A percentile compares a stretch with the other conserved stretches of the same genome.
Evolutionary conservation across 35 echinoderm and acorn worm genomes (phyloP).

Genomic region (Patiria miniata): DNA sequence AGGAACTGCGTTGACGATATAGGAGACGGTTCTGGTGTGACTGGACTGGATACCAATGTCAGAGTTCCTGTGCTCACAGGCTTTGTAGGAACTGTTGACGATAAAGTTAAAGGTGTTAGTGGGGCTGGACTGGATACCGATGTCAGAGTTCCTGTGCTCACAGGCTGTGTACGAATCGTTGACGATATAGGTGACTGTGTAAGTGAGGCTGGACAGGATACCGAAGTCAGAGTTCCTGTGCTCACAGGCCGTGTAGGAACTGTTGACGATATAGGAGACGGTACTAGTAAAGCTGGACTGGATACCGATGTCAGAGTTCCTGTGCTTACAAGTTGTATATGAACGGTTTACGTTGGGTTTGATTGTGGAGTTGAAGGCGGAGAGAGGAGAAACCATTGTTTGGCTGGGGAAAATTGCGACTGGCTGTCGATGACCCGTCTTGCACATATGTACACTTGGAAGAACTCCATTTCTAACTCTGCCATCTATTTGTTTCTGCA

Average conservation of each 20-base stretch:
- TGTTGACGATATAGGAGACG: not conserved
- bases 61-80: constrained; percentile 40
- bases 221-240: constrained; percentile 26
- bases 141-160: constrained; percentile 4
- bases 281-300: not conserved
- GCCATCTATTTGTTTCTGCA: constrained; percentile 66
- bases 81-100: no score
- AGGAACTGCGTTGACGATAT: constrained; percentile 1
- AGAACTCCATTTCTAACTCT: constrained; percentile 67
- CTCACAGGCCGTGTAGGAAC: constrained; percentile 3
- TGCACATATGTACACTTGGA: constrained; percentile 37
- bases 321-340: no score
- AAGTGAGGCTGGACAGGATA: not conserved
- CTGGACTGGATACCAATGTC: not conserved
- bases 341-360: constrained; percentile 2
- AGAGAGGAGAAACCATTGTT: not conserved
- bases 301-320: constrained; percentile 15
- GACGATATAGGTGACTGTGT: not conserved
- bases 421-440: constrained; percentile 37
- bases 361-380: constrained; percentile 2
- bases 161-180: not conserved
- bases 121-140: not conserved
- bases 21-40: not conserved
- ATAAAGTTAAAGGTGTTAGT: no score
- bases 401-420: not conserved